Base-by-base conservation (phyloP, 2,113 vertebrate genomes). In the Platysteira castanea region DNA sequence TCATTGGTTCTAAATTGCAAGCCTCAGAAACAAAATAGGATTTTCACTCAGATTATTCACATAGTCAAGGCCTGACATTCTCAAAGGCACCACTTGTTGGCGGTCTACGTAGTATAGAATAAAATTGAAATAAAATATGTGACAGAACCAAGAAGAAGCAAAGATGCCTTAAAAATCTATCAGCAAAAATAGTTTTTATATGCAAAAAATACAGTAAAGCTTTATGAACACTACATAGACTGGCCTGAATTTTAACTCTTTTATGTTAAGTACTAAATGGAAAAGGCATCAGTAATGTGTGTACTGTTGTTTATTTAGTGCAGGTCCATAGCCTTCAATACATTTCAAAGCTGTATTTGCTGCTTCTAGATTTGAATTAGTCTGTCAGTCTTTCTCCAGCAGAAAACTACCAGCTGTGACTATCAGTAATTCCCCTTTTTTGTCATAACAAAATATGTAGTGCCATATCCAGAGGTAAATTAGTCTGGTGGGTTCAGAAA, bases 331-430 rank as follows among this genome's bases (percentile, higher is more conserved):
- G 33, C 4, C 8, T 69, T 87, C 78, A 65, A 53, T 87, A 76
- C 42, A 59, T 77, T 90, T 76, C 71, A 93, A 86, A 85, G 68
- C 33, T 74, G 21, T 52, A 88, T 93, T 94, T 94, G 24, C 42
- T 74, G 30, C 67, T 91, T 93, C 68, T 74, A 71, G 30, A 60
- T 84, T 52, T 88, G 87, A 95, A 90, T 90, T 93, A 80, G 63
- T 77, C 44, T 94, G 50, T 83, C 85, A 92, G 1, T 92, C 85
- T 92, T 95, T 11, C 68, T 80, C 59, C 44, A 90, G 37, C n/a
- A 86, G 75, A 88, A 94, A 86, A 52, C 85, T 76, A 67, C 90
- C 85, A 94, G 79, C 71, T 95, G 87, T 90, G 82, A 91, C 27
- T 33, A 84, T 52, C 67, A 61, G 42, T 67, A 93, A 83, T 77